Percentiles rank a stretch among this genome's conserved stretches.
These are phyloP conservation scores for Sardinella longiceps DNA, from an alignment of 2,797 vertebrate genomes.

Conservation along the genomic window DNA sequence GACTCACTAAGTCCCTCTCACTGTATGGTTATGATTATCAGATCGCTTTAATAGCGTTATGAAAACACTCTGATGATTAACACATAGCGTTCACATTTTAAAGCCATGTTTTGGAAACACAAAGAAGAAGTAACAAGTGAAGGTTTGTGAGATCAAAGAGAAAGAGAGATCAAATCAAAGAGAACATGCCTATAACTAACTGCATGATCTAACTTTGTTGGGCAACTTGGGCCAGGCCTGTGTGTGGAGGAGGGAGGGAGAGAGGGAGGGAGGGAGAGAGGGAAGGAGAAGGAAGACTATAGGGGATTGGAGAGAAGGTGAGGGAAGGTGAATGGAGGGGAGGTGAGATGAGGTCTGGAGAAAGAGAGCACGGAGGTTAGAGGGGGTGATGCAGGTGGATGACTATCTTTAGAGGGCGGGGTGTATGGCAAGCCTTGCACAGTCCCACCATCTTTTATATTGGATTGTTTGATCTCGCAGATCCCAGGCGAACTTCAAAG, in stretches of 20 bases:
- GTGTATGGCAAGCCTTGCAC: constrained; percentile 50
- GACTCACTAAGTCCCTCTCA: no score
- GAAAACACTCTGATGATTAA: no score
- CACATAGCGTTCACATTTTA: no score
- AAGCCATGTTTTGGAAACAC: no score
- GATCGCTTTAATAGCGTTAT: no score
- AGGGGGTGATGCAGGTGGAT: neutral
- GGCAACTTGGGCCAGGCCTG: neutral
- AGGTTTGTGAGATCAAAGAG: neutral
- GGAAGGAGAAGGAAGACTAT: neutral
- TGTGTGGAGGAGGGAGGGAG: neutral
- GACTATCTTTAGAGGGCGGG: constrained; percentile 26
- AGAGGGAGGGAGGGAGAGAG: neutral
- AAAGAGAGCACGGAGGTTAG: neutral
- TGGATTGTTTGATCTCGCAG: constrained; percentile 68
- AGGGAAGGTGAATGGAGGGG: neutral
- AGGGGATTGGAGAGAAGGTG: neutral
- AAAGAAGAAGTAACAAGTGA: no score
- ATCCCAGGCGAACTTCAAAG: constrained; percentile 71
- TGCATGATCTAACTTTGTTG: no score
- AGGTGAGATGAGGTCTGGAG: constrained; percentile 53
- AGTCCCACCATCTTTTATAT: constrained; percentile 61
- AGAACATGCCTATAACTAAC: no score
- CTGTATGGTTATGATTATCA: no score
- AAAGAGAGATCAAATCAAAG: no score